Percentiles rank a stretch among this genome's conserved stretches.
phyloP scores from a whole-genome alignment of 1,140 invertebrate genomes.

The Thaumatotibia leucotreta region DNA sequence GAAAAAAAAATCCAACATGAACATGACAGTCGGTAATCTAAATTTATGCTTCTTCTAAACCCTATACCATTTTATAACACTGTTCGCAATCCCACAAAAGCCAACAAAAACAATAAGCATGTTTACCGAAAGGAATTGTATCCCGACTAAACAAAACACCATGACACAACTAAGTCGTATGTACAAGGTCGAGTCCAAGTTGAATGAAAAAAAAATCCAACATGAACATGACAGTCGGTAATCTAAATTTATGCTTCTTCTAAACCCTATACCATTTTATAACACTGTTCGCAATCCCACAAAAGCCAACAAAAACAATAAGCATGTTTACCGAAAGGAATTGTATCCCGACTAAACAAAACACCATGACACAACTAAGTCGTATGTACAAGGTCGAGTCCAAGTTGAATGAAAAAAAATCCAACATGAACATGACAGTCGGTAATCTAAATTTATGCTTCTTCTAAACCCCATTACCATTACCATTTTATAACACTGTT shows the following conservation, averaged over 20 bases:
- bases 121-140: constrained; percentile 66
- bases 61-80: not conserved
- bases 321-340: constrained; percentile 57
- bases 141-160: constrained; percentile 67
- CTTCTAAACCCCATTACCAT: no score
- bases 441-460: no score
- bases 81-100: not conserved
- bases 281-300: not conserved
- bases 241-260: no score
- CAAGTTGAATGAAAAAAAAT: constrained; percentile 19
- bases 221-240: no score
- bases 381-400: constrained; percentile 71
- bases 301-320: not conserved
- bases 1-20: constrained; percentile 6
- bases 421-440: constrained; percentile 16
- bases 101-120: not conserved
- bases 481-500: not conserved
- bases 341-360: constrained; percentile 67
- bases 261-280: not conserved
- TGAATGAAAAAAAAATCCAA: constrained; percentile 8
- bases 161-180: constrained; percentile 73
- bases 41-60: no score
- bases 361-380: constrained; percentile 70
- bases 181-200: constrained; percentile 68
- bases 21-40: no score